Conservation (phyloP, 2,113 vertebrate species). For the Pungitius pungitius region DNA sequence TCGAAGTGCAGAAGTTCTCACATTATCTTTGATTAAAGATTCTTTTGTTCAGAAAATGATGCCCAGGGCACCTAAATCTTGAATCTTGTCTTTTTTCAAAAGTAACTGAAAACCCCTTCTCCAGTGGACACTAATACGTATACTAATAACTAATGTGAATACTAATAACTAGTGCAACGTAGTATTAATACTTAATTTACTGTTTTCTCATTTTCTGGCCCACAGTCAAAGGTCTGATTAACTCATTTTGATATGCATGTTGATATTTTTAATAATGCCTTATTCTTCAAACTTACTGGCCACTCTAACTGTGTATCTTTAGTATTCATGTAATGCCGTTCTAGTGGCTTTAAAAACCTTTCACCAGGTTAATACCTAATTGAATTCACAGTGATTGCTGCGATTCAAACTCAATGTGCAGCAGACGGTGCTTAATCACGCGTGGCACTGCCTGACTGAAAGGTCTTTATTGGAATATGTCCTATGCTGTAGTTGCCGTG, state of each 20-base stretch:
- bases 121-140: neutral
- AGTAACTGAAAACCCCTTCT: neutral
- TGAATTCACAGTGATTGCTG: neutral
- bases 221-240: neutral
- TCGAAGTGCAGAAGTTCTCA: conserved; percentile 12
- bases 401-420: neutral
- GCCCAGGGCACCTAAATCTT: neutral
- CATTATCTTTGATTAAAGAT: neutral
- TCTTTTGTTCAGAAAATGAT: neutral
- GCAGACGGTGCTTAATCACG: neutral
- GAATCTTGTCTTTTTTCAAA: neutral
- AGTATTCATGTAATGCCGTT: neutral
- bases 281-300: neutral
- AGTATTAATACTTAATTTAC: neutral
- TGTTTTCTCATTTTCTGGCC: neutral
- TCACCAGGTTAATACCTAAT: neutral
- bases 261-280: neutral
- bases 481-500: neutral
- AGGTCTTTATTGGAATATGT: neutral
- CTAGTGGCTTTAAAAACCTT: neutral
- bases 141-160: neutral
- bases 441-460: neutral
- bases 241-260: neutral
- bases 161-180: neutral
- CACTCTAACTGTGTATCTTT: neutral